These are phyloP conservation scores for Eptesicus fuscus DNA, from an alignment of 2,113 vertebrate genomes.

Conservation along the genomic window DNA sequence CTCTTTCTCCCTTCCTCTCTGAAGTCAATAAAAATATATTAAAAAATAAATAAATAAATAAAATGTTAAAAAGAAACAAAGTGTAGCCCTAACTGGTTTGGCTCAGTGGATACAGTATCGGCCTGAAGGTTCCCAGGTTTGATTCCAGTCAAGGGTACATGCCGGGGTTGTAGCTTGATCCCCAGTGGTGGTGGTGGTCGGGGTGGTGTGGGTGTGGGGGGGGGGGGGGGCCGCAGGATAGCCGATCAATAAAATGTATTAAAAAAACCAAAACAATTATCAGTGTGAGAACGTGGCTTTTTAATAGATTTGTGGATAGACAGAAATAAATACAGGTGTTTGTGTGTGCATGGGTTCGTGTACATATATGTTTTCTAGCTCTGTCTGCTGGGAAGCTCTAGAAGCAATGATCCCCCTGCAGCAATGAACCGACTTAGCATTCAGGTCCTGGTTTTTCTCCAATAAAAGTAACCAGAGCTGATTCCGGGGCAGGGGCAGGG, in stretches of 20 bases:
- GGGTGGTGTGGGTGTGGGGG: no score
- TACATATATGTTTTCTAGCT: not conserved
- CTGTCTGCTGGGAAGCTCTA: not conserved
- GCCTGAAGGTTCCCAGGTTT: no score
- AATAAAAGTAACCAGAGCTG: not conserved
- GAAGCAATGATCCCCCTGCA: not conserved
- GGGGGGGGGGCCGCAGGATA: no score
- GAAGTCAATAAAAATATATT: no score
- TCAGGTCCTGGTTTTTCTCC: not conserved
- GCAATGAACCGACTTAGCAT: not conserved
- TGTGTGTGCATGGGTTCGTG: not conserved
- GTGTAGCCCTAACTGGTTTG: not conserved
- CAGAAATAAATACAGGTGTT: not conserved
- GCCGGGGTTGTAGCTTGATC: no score
- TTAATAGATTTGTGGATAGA: not conserved
- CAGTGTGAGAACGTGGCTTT: not conserved
- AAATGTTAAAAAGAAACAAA: no score
- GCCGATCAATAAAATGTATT: no score
- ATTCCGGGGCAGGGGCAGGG: not conserved
- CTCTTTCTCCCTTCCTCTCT: no score
- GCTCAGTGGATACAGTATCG: no score
- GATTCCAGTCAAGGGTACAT: no score
- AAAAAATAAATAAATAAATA: no score
- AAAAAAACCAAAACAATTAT: not conserved
- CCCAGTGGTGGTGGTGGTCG: no score